Evolutionary conservation across 2,888 invertebrate genomes (phyloP).

Genomic region (Scaptodrosophila latifasciaeformis): DNA sequence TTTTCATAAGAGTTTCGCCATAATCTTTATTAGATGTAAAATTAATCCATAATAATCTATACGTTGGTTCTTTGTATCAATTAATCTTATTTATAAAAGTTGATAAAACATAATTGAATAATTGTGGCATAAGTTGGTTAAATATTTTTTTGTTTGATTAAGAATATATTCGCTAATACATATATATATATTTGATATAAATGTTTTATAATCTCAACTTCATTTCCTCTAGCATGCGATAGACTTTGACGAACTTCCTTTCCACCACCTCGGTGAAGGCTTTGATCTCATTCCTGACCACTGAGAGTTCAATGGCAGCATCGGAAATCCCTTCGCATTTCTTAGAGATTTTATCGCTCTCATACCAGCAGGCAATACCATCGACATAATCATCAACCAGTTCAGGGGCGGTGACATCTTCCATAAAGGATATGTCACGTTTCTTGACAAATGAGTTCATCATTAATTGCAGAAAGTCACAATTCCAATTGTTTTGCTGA

Average conservation of each 20-base stretch:
- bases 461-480: conserved; percentile 70
- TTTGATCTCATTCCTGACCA: conserved; percentile 71
- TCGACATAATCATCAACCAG: conserved; percentile 73
- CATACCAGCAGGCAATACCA: conserved; percentile 73
- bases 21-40: conserved; percentile 37
- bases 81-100: conserved; percentile 26
- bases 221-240: conserved; percentile 71
- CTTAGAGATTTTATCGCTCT: conserved; percentile 62
- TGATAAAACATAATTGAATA: conserved; percentile 27
- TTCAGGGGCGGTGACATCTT: conserved; percentile 70
- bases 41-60: conserved; percentile 36
- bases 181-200: conserved; percentile 7
- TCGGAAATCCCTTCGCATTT: conserved; percentile 58
- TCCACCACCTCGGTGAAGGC: conserved; percentile 69
- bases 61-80: conserved; percentile 51
- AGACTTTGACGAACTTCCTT: conserved; percentile 70
- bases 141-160: not conserved
- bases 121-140: conserved; percentile 10
- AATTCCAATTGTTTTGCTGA: conserved; percentile 73
- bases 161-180: not conserved
- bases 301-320: conserved; percentile 69
- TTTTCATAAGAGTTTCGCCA: conserved; percentile 33
- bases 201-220: conserved; percentile 59
- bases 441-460: conserved; percentile 72
- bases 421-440: conserved; percentile 69